Percentiles rank a stretch among this genome's conserved stretches.
Evolutionary conservation across 2,113 vertebrate genomes (phyloP).

Genomic region (Callipepla squamata): DNA sequence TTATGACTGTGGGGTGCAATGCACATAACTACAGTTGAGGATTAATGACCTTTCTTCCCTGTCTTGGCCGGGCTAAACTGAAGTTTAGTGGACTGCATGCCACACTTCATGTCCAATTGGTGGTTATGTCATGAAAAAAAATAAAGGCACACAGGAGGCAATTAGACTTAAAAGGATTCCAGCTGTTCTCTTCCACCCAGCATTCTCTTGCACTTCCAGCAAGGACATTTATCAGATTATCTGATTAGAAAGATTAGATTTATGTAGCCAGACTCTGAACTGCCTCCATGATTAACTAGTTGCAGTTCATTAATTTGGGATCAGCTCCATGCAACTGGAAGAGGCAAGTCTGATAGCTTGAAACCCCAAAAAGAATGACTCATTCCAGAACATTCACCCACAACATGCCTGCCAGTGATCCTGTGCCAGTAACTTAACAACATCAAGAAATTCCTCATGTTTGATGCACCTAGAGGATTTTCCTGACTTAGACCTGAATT

Average conservation of each 20-base stretch:
- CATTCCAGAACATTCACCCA: not conserved
- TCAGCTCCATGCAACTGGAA: not conserved
- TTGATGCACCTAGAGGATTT: not conserved
- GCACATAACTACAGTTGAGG: not conserved
- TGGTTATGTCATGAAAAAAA: not conserved
- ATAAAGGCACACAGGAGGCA: not conserved
- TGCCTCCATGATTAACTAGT: not conserved
- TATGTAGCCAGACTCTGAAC: not conserved
- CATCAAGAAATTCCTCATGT: not conserved
- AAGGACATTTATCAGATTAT: slow-evolving; percentile 45
- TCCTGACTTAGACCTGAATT: not conserved
- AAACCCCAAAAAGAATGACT: not conserved
- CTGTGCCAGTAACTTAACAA: not conserved
- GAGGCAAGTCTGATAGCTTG: not conserved
- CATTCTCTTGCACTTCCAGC: slow-evolving; percentile 7
- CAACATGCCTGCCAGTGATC: not conserved
- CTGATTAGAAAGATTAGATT: slow-evolving; percentile 54
- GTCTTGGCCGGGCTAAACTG: not conserved
- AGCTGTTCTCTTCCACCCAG: slow-evolving; percentile 5
- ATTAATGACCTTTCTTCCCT: not conserved
- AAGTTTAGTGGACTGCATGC: not conserved
- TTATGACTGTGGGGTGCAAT: not conserved
- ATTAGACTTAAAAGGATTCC: slow-evolving; percentile 19
- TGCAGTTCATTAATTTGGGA: not conserved
- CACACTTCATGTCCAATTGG: not conserved